A percentile compares a stretch with the other conserved stretches of the same genome.
Evolutionary conservation across 2,888 invertebrate species (phyloP).

Genomic region (Drosophila maculinotata): DNA sequence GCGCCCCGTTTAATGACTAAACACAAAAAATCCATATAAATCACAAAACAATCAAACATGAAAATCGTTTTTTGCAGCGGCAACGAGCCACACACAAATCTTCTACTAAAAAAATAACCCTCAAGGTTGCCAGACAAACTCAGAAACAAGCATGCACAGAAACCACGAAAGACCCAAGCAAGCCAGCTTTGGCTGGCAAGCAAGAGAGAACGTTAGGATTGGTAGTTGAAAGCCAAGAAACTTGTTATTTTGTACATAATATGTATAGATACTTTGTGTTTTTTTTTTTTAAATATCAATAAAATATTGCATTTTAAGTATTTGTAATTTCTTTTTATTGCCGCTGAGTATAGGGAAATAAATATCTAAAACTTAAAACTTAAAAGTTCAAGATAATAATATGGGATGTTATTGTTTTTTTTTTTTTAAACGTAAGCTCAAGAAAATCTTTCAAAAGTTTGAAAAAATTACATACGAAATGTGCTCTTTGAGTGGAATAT

Average conservation of each 20-base stretch:
- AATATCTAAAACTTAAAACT: no score
- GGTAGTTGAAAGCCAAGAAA: slow-evolving; percentile 11
- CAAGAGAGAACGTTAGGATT: slow-evolving; percentile 23
- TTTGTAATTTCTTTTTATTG: no score
- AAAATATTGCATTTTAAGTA: background rate
- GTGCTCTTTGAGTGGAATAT: no score
- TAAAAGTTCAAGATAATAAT: no score
- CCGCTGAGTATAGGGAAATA: no score
- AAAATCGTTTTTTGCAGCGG: slow-evolving; percentile 34
- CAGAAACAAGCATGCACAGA: slow-evolving; percentile 3
- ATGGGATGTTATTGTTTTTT: no score
- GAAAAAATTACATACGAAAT: no score
- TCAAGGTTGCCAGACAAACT: slow-evolving; percentile 42
- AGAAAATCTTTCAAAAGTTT: no score
- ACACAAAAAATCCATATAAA: slow-evolving; percentile 41
- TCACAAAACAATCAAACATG: slow-evolving; percentile 10
- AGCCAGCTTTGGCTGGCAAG: no score
- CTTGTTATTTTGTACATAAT: slow-evolving; percentile 17
- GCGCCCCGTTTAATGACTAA: slow-evolving; percentile 44
- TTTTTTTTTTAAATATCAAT: background rate
- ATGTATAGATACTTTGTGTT: no score
- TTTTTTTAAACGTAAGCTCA: no score
- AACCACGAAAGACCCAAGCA: slow-evolving; percentile 2
- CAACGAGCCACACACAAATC: slow-evolving; percentile 43
- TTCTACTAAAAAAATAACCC: slow-evolving; percentile 18